These are phyloP conservation scores for Actenoides lindsayi DNA, from an alignment of 2,113 vertebrate genomes.

Conservation along the genomic window DNA sequence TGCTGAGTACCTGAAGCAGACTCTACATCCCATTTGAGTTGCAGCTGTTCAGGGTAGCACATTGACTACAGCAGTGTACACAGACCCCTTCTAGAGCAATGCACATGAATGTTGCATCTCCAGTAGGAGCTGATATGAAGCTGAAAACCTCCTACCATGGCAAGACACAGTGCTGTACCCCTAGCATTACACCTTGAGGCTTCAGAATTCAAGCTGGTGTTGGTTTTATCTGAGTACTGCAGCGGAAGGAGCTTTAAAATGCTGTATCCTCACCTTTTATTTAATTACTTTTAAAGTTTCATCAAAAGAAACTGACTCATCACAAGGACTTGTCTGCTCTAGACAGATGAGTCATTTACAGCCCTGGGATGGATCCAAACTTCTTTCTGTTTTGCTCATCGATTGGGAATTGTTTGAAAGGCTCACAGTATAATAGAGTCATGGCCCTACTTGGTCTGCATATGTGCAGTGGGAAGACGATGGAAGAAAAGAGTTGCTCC, in stretches of 20 bases:
- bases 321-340: background rate
- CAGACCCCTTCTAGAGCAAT: background rate
- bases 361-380: background rate
- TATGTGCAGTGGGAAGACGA: background rate
- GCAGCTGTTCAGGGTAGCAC: background rate
- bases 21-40: background rate
- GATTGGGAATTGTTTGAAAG: background rate
- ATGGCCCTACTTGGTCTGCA: background rate
- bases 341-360: background rate
- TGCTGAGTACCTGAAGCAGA: background rate
- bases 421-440: background rate
- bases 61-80: background rate
- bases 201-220: background rate
- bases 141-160: background rate
- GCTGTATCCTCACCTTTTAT: background rate
- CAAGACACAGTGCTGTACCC: background rate
- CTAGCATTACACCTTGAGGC: background rate
- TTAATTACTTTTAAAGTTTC: slow-evolving; percentile 15
- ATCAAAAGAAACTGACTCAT: slow-evolving; percentile 34
- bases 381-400: background rate
- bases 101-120: background rate
- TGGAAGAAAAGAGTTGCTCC: background rate
- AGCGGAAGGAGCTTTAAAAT: background rate
- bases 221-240: background rate
- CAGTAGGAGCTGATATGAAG: background rate